Evolutionary conservation across 2,113 vertebrate genomes (phyloP).

Genomic region (Pseudois nayaur): DNA sequence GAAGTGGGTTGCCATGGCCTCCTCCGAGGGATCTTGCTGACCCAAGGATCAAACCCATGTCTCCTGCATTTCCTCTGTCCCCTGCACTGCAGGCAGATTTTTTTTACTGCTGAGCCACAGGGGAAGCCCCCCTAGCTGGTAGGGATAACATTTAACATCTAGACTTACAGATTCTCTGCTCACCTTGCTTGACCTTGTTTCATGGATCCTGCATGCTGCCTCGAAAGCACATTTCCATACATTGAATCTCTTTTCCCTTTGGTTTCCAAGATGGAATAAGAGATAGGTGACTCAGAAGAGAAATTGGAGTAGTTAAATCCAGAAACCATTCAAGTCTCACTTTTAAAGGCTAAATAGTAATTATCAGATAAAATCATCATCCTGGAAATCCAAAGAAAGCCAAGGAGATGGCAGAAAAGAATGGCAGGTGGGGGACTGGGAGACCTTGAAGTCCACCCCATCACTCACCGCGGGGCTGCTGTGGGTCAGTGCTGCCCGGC

Average conservation of each 20-base stretch:
- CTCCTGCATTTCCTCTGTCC: not conserved
- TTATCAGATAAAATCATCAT: not conserved
- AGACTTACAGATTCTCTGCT: not conserved
- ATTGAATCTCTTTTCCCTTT: not conserved
- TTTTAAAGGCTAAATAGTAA: not conserved
- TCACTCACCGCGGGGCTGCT: fast-evolving
- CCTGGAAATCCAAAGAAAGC: not conserved
- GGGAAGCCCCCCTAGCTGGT: not conserved
- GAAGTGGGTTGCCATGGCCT: not conserved
- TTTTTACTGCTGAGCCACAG: not conserved
- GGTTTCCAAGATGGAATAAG: not conserved
- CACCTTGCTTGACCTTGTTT: not conserved
- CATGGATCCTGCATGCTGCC: not conserved
- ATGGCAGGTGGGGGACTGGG: too few relatives aligned
- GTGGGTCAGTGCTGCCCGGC: not conserved
- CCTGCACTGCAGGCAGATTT: not conserved
- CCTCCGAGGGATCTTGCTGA: not conserved
- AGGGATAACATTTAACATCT: not conserved
- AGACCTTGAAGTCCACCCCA: not conserved
- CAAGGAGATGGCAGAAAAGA: not conserved
- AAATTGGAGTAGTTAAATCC: not conserved
- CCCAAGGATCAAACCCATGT: not conserved
- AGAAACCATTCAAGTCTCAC: not conserved
- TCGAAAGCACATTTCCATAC: not conserved
- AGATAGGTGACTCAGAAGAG: not conserved